These are phyloP conservation scores for Romanomermis culicivorax DNA, from an alignment of 2,888 invertebrate species.

Conservation along the genomic window DNA sequence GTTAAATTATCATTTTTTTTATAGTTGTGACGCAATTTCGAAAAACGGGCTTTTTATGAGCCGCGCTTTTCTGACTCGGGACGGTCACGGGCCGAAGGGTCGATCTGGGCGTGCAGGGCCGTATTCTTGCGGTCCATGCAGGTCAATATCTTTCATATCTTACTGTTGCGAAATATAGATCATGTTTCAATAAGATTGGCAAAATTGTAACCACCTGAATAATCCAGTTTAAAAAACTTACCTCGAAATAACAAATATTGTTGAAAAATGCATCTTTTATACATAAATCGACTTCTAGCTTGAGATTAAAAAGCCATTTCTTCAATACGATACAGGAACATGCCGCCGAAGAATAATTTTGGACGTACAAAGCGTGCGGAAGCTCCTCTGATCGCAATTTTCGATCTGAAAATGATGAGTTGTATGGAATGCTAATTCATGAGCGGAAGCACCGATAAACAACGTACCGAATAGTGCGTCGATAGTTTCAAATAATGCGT, in stretches of 20 bases:
- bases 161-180: too few species aligned
- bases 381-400: slow-evolving; percentile 78
- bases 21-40: too few species aligned
- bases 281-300: slow-evolving; percentile 25
- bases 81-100: too few species aligned
- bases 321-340: slow-evolving; percentile 66
- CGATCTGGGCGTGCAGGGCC: too few species aligned
- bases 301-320: slow-evolving; percentile 32
- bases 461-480: slow-evolving; percentile 79
- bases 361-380: slow-evolving; percentile 90
- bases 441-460: background rate
- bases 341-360: slow-evolving; percentile 93
- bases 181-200: background rate
- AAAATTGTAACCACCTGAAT: too few species aligned
- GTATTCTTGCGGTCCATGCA: too few species aligned
- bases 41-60: too few species aligned
- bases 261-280: slow-evolving; percentile 57
- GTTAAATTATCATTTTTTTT: too few species aligned
- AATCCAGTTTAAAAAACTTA: too few species aligned
- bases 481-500: slow-evolving; percentile 86
- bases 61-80: too few species aligned
- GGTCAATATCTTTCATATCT: too few species aligned
- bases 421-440: too few species aligned
- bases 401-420: slow-evolving; percentile 46
- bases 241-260: slow-evolving; percentile 31